Evolutionary conservation across 2,113 vertebrate genomes (phyloP), one percentile per base, ranked within the genome.

Genomic region (Lycocorax pyrrhopterus): DNA sequence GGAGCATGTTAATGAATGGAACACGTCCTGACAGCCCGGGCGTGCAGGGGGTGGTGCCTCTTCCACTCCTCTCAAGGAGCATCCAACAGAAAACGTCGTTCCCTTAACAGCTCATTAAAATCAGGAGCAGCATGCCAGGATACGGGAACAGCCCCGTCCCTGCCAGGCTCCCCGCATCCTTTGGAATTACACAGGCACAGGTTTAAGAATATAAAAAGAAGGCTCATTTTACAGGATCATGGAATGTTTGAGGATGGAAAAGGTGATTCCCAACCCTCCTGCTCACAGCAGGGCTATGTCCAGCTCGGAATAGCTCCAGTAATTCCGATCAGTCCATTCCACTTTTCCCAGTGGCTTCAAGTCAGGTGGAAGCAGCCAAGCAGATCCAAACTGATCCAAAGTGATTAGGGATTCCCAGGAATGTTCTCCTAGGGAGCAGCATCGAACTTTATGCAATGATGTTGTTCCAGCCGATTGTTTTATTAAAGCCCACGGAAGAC

Each of bases 401-500:
- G 66, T 4, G 2, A 56, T 91, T 67, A 75, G 44, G 32, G 52
- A 75, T 91, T 84, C 82, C 78, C 52, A 49, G 69, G 77, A 84
- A 67, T 37, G 64, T 52, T 89, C 69, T 95, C 84, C 30, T 44
- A 78, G 84, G 77, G 85, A 91, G 81, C 52, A 43, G 44, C 73
- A 74, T 52, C 43, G 59, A 89, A 77, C 49, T 73, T 79, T 25
- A 80, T 52, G 69, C 51, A 93, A 93, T 93, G 64, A 84, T 64
- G 73, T 59, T 95, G 69, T 84, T 96, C 75, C 71, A 72, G 56
- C 35, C 94, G 93, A 87, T 82, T 91, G 90, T 91, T 94, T 96
- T 56, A 94, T 96, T 89, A 84, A 91, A 91, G 69, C 87, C 87
- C 81, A 47, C 1, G 7, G 90, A 93, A 91, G 39, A 39, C 5